These are phyloP conservation scores for Siniperca obscura DNA, from an alignment of 2,797 vertebrate species.

Conservation along the genomic window DNA sequence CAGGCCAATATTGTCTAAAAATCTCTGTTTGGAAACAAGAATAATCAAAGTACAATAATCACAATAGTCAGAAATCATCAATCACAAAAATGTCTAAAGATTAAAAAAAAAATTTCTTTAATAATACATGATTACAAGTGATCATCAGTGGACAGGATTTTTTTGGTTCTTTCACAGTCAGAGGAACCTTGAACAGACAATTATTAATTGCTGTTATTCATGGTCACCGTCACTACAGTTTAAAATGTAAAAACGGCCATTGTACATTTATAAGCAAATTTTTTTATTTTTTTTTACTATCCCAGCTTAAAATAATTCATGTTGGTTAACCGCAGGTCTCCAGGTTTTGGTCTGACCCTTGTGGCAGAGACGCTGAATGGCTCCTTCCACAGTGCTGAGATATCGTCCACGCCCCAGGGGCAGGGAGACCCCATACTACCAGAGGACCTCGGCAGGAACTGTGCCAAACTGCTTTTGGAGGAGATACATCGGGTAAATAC, in stretches of 20 bases:
- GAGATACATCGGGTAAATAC: slow-evolving; percentile 92
- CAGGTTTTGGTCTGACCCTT: slow-evolving; percentile 93
- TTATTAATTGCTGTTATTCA: neutral
- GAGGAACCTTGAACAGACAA: neutral
- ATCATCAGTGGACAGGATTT: no score
- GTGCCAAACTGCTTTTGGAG: slow-evolving; percentile 93
- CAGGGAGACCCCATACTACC: slow-evolving; percentile 90
- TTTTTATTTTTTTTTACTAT: no score
- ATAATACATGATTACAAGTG: no score
- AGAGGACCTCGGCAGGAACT: slow-evolving; percentile 92
- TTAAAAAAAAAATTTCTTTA: no score
- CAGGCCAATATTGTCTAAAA: neutral
- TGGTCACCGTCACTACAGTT: neutral
- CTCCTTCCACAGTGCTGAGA: slow-evolving; percentile 91
- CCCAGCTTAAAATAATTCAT: neutral
- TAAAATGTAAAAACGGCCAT: neutral
- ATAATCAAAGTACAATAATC: neutral
- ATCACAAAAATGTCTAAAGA: no score
- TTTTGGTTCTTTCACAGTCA: neutral
- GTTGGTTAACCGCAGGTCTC: slow-evolving; percentile 86
- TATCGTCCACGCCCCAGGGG: slow-evolving; percentile 93
- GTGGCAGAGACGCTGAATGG: slow-evolving; percentile 94
- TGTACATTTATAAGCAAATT: neutral
- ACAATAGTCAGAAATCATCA: neutral
- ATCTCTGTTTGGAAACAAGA: neutral